phyloP scores from a whole-genome alignment of 2,888 invertebrate genomes.

The Melanotus villosus region DNA sequence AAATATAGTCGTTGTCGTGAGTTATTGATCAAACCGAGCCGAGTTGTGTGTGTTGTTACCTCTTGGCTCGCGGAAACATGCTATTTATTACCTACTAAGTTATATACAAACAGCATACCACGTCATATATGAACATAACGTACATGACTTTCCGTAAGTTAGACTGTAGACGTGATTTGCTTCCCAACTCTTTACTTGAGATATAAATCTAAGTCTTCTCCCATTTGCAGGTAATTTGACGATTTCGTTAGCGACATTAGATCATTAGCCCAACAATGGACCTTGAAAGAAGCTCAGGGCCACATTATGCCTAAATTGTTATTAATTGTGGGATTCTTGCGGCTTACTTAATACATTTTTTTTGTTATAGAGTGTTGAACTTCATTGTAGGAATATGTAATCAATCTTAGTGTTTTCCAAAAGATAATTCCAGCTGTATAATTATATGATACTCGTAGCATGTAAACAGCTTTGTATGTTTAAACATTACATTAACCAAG shows the following conservation, averaged over 20 bases:
- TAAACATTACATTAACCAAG: slow-evolving; percentile 2
- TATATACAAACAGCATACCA: slow-evolving; percentile 31
- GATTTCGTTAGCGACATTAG: slow-evolving; percentile 19
- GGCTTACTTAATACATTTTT: no score
- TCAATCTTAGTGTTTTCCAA: slow-evolving; percentile 19
- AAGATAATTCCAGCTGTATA: neutral
- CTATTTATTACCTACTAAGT: slow-evolving; percentile 36
- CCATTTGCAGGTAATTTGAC: slow-evolving; percentile 9
- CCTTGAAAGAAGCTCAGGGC: slow-evolving; percentile 33
- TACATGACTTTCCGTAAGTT: slow-evolving; percentile 30
- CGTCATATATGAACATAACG: slow-evolving; percentile 31
- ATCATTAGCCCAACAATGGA: slow-evolving; percentile 31
- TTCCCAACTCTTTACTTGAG: slow-evolving; percentile 8
- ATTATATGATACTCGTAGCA: slow-evolving; percentile 15
- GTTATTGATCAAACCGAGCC: slow-evolving; percentile 38
- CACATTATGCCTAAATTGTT: slow-evolving; percentile 18
- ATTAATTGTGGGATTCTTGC: slow-evolving; percentile 24
- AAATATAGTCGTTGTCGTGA: slow-evolving; percentile 31
- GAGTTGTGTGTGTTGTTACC: slow-evolving; percentile 30
- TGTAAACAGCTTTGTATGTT: no score
- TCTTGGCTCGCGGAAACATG: slow-evolving; percentile 35
- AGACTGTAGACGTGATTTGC: slow-evolving; percentile 31
- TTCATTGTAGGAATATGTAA: slow-evolving; percentile 1
- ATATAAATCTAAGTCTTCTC: slow-evolving; percentile 11
- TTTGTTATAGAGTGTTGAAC: neutral